phyloP scores from a whole-genome alignment of 2,888 invertebrate genomes.

The Pseudococcus jackbeardsleyi region DNA sequence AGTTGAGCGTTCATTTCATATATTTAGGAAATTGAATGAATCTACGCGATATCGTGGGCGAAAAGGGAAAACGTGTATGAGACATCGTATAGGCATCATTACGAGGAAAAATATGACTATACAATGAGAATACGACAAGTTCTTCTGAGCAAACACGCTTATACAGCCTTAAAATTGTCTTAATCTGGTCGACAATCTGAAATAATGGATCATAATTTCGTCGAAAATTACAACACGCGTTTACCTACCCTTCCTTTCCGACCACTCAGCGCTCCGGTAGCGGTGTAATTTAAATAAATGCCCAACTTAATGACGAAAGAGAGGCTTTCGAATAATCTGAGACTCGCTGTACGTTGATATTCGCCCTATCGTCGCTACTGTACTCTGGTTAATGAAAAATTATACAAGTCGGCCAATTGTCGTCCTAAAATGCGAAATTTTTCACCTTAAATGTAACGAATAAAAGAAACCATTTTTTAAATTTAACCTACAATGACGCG shows the following conservation, averaged over 20 bases:
- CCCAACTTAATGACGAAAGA: constrained; percentile 22
- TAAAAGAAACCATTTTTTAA: constrained; percentile 37
- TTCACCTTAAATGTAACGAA: constrained; percentile 38
- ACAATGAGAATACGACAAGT: neutral
- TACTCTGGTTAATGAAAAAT: constrained; percentile 15
- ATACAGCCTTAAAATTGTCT: neutral
- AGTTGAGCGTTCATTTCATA: too few species aligned
- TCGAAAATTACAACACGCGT: constrained; percentile 39
- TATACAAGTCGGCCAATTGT: constrained; percentile 10
- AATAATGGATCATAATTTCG: constrained; percentile 55
- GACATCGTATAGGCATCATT: neutral
- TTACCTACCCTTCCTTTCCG: neutral
- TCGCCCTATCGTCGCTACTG: neutral
- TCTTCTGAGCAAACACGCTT: constrained; percentile 28
- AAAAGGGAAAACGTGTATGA: too few species aligned
- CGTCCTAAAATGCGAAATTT: neutral
- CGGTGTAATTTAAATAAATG: constrained; percentile 37
- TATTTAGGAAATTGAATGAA: too few species aligned
- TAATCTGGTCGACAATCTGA: constrained; percentile 20
- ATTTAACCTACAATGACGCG: constrained; percentile 3
- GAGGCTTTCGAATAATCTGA: constrained; percentile 46
- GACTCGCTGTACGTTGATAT: neutral
- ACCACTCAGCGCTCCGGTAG: neutral
- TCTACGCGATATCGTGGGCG: too few species aligned
- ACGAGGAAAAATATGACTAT: neutral